phyloP scores from a whole-genome alignment of 2,888 invertebrate genomes.

The Tetragnatha montana region DNA sequence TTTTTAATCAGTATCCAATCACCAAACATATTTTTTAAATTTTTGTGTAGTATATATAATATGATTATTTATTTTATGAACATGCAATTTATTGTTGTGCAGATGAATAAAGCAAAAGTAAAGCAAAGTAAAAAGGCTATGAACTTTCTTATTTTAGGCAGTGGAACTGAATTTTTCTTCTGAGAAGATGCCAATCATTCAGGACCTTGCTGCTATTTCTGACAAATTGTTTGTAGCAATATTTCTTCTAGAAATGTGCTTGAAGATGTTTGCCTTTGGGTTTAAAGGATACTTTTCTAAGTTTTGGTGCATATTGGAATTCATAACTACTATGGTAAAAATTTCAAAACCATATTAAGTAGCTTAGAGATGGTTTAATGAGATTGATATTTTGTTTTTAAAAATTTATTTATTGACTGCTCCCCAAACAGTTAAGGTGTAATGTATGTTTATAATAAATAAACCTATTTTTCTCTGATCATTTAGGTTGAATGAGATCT shows the following conservation, averaged over 20 bases:
- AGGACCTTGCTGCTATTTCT: conserved; percentile 22
- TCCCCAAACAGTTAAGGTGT: no score
- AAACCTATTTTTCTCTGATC: no score
- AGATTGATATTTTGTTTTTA: neutral
- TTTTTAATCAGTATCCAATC: no score
- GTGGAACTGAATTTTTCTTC: conserved; percentile 50
- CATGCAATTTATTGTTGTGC: no score
- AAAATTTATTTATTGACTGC: neutral
- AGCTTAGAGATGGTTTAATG: neutral
- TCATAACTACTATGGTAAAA: conserved; percentile 43
- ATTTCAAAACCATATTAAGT: neutral
- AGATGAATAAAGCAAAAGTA: no score
- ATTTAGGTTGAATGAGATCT: no score
- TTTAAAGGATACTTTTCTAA: conserved; percentile 46
- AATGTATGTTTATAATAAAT: no score
- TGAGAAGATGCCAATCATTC: conserved; percentile 25
- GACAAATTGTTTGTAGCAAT: conserved; percentile 53
- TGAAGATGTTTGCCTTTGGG: conserved; percentile 65
- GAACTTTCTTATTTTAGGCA: conserved; percentile 31
- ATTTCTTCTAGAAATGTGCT: conserved; percentile 56
- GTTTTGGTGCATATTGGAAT: conserved; percentile 51
- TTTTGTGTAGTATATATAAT: no score
- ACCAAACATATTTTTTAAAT: no score
- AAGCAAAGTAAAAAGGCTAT: no score
- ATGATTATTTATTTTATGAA: no score